A percentile compares a stretch with the other conserved stretches of the same genome.
Evolutionary conservation across 2,888 invertebrate genomes (phyloP).

Genomic region (Drosophila rellima): DNA sequence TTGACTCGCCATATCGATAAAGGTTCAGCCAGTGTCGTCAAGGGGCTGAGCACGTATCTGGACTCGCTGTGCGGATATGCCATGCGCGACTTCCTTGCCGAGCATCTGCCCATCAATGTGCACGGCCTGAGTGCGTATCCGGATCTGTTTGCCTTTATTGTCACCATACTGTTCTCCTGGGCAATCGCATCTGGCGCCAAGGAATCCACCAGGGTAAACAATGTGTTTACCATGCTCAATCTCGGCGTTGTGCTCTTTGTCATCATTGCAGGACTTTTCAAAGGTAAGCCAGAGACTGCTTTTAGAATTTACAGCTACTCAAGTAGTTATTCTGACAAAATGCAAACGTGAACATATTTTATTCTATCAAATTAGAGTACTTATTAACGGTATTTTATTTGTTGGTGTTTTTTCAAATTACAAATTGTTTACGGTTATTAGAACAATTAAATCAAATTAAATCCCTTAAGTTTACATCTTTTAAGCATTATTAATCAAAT

Average conservation of each 20-base stretch:
- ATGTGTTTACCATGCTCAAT: conserved; percentile 94
- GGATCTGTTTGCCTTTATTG: conserved; percentile 91
- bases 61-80: conserved; percentile 89
- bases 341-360: too few relatives aligned
- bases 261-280: conserved; percentile 91
- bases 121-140: conserved; percentile 90
- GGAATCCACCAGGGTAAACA: conserved; percentile 94
- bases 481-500: too few relatives aligned
- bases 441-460: too few relatives aligned
- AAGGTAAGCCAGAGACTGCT: conserved; percentile 86
- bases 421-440: too few relatives aligned
- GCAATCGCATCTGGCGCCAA: conserved; percentile 94
- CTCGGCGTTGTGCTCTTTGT: conserved; percentile 93
- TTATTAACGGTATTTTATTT: too few relatives aligned
- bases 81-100: conserved; percentile 88
- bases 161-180: conserved; percentile 90
- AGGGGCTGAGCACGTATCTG: conserved; percentile 92
- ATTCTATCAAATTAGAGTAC: too few relatives aligned
- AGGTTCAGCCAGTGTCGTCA: conserved; percentile 94
- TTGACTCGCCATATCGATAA: conserved; percentile 18
- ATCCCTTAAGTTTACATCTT: too few relatives aligned
- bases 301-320: too few relatives aligned
- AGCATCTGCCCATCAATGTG: conserved; percentile 89
- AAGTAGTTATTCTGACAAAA: too few relatives aligned
- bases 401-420: too few relatives aligned